These are phyloP conservation scores for Branchipolynoe longqiensis DNA, from an alignment of 2,888 invertebrate species.

Conservation along the genomic window DNA sequence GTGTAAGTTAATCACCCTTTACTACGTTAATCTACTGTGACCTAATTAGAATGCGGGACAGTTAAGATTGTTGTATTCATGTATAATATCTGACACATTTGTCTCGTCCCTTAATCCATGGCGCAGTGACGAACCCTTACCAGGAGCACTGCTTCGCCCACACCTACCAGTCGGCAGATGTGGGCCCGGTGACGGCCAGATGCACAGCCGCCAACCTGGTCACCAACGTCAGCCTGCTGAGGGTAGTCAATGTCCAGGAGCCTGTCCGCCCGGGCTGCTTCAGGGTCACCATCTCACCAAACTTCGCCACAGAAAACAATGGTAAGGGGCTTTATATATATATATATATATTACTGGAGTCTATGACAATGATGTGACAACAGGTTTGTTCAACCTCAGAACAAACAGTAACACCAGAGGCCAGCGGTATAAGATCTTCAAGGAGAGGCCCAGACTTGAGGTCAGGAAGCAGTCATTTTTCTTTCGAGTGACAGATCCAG, in stretches of 20 bases:
- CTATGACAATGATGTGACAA: too few species aligned
- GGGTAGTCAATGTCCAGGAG: slow-evolving; percentile 70
- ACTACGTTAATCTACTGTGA: too few species aligned
- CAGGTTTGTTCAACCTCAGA: too few species aligned
- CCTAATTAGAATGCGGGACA: too few species aligned
- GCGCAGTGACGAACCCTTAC: slow-evolving; percentile 72
- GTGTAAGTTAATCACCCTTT: not conserved
- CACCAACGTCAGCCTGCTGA: slow-evolving; percentile 68
- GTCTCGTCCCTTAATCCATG: slow-evolving; percentile 1
- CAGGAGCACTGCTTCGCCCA: slow-evolving; percentile 70
- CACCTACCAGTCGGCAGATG: slow-evolving; percentile 70
- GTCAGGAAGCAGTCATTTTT: too few species aligned
- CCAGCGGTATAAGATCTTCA: too few species aligned
- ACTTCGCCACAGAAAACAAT: not conserved
- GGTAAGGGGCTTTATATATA: not conserved
- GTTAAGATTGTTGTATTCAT: too few species aligned
- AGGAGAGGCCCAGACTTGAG: too few species aligned
- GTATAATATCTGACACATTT: too few species aligned
- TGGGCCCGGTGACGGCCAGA: slow-evolving; percentile 68
- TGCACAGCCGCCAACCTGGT: slow-evolving; percentile 72
- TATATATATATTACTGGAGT: too few species aligned
- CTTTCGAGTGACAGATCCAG: too few species aligned
- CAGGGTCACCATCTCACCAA: not conserved
- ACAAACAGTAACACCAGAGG: too few species aligned
- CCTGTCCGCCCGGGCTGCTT: slow-evolving; percentile 64